Evolutionary conservation across 2,797 vertebrate species (phyloP).

Genomic region (Schizopygopsis malacanthus): DNA sequence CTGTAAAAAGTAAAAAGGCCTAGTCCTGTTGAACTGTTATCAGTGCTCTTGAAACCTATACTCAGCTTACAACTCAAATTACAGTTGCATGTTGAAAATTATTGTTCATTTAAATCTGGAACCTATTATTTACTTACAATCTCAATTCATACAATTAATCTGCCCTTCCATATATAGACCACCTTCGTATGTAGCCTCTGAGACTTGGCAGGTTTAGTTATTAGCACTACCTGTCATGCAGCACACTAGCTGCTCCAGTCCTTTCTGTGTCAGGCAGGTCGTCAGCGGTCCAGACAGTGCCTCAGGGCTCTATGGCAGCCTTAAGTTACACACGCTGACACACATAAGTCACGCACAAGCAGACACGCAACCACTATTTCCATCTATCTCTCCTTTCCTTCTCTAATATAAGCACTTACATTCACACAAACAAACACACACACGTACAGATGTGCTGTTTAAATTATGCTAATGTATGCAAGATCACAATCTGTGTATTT

Average conservation of each 20-base stretch:
- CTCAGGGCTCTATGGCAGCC: constrained; percentile 45
- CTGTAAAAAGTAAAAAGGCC: not conserved
- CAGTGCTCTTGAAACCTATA: no score
- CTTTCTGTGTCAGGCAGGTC: constrained; percentile 48
- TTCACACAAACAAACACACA: not conserved
- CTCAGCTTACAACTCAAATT: no score
- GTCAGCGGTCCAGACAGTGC: constrained; percentile 58
- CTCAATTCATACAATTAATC: not conserved
- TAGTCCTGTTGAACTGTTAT: no score
- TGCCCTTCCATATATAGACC: constrained; percentile 39
- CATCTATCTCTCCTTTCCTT: not conserved
- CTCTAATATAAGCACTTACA: not conserved
- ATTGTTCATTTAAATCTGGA: not conserved
- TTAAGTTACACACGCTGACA: constrained; percentile 23
- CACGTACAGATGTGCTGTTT: constrained; percentile 22
- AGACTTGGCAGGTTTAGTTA: constrained; percentile 49
- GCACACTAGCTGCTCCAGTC: constrained; percentile 45
- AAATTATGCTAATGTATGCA: constrained; percentile 28
- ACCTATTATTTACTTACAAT: not conserved
- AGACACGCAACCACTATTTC: constrained; percentile 8
- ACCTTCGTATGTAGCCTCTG: constrained; percentile 27
- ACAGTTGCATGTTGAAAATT: not conserved
- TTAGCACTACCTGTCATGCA: constrained; percentile 47
- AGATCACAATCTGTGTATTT: constrained; percentile 43
- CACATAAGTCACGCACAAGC: constrained; percentile 28